phyloP scores from a whole-genome alignment of 2,888 invertebrate genomes.

The Nasonovia ribisnigri region DNA sequence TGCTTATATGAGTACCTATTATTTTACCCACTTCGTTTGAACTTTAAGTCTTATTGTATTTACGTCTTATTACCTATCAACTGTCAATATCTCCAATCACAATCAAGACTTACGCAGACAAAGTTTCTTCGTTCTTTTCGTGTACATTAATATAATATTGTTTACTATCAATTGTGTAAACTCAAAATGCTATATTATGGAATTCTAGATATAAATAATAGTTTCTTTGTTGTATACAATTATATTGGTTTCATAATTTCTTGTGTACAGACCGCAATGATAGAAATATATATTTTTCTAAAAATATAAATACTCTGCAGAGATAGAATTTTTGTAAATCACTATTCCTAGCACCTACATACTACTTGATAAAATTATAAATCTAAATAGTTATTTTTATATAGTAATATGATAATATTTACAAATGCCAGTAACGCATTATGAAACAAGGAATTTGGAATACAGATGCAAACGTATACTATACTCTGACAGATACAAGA shows the following conservation, averaged over 20 bases:
- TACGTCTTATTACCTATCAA: neutral
- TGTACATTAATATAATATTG: neutral
- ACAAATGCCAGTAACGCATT: neutral
- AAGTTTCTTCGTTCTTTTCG: neutral
- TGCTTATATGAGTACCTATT: neutral
- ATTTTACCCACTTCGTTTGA: neutral
- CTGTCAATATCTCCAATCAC: neutral
- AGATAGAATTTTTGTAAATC: neutral
- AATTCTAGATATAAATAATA: neutral
- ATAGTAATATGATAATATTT: neutral
- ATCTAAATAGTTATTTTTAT: neutral
- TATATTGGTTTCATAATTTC: neutral
- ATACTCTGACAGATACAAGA: too few species aligned
- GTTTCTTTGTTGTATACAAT: neutral
- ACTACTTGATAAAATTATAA: neutral
- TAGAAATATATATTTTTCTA: neutral
- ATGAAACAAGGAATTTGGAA: neutral
- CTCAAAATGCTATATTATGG: neutral
- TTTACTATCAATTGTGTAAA: neutral
- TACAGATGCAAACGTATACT: neutral
- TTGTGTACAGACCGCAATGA: neutral
- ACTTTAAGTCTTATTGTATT: neutral
- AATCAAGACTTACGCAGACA: neutral
- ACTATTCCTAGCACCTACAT: neutral
- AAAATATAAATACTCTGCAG: neutral